Conservation (phyloP, 2,113 vertebrate genomes). For the Pimephales promelas region DNA sequence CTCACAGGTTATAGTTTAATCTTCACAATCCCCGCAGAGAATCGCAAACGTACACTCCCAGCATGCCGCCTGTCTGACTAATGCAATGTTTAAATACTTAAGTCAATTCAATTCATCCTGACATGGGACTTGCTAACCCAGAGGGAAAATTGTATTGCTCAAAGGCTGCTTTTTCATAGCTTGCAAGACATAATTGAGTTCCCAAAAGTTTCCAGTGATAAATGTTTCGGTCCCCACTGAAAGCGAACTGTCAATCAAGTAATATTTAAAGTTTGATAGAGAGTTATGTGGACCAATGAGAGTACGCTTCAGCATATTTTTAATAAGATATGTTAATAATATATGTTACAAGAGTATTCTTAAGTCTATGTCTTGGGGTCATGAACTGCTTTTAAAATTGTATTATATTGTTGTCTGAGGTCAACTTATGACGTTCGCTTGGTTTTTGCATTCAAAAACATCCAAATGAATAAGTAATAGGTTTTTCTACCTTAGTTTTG, state of each 20-base stretch:
- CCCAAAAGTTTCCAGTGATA: neutral
- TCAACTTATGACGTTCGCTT: too few species aligned
- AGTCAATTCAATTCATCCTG: constrained; percentile 12
- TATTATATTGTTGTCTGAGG: too few species aligned
- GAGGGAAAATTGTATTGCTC: neutral
- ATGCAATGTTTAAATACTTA: constrained; percentile 22
- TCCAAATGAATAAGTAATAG: too few species aligned
- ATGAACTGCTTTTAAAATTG: too few species aligned
- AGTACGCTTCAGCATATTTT: neutral
- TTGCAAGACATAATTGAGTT: neutral
- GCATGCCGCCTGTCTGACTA: neutral
- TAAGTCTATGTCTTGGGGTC: neutral
- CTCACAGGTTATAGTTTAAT: constrained; percentile 32
- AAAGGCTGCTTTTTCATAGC: neutral
- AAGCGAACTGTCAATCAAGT: neutral
- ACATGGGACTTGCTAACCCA: neutral
- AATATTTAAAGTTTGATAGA: neutral
- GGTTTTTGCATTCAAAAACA: too few species aligned
- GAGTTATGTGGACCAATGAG: neutral
- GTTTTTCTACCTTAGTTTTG: too few species aligned
- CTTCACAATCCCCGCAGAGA: neutral
- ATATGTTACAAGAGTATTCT: neutral
- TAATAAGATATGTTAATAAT: neutral
- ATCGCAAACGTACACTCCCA: neutral
- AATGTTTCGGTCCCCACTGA: neutral